phyloP scores from a whole-genome alignment of 2,888 invertebrate species.

The Ametastegia equiseti region DNA sequence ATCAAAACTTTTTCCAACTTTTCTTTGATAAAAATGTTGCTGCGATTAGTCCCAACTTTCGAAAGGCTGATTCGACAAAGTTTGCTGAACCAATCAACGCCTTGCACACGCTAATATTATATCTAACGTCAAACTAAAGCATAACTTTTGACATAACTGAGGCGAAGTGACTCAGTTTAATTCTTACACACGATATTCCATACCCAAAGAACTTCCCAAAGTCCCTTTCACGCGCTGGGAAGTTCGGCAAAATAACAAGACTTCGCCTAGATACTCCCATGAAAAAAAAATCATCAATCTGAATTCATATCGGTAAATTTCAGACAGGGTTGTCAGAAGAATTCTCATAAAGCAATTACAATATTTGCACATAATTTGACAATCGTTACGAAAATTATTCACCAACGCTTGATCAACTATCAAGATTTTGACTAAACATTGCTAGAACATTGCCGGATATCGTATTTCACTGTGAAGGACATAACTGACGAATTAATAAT shows the following conservation, averaged over 20 bases:
- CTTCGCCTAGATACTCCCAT: too few relatives aligned
- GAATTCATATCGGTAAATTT: too few relatives aligned
- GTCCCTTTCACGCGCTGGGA: neutral
- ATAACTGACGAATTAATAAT: neutral
- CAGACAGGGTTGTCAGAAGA: too few relatives aligned
- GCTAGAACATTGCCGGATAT: neutral
- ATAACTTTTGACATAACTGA: conserved; percentile 21
- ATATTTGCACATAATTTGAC: too few relatives aligned
- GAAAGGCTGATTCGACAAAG: conserved; percentile 11
- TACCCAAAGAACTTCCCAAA: neutral
- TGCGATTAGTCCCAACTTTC: neutral
- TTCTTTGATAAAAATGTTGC: neutral
- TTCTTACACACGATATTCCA: neutral
- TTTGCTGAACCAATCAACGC: conserved; percentile 29
- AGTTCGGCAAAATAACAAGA: neutral
- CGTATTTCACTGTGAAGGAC: neutral
- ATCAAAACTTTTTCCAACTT: neutral
- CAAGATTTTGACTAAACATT: neutral
- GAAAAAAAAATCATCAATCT: too few relatives aligned
- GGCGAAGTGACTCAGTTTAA: neutral
- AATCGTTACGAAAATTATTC: too few relatives aligned
- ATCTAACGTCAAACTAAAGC: conserved; percentile 15
- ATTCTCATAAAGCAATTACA: too few relatives aligned
- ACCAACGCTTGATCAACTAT: neutral
- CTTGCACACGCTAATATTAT: neutral